Base-by-base conservation (phyloP, 2,113 vertebrate genomes). In the Sapayoa aenigma region DNA sequence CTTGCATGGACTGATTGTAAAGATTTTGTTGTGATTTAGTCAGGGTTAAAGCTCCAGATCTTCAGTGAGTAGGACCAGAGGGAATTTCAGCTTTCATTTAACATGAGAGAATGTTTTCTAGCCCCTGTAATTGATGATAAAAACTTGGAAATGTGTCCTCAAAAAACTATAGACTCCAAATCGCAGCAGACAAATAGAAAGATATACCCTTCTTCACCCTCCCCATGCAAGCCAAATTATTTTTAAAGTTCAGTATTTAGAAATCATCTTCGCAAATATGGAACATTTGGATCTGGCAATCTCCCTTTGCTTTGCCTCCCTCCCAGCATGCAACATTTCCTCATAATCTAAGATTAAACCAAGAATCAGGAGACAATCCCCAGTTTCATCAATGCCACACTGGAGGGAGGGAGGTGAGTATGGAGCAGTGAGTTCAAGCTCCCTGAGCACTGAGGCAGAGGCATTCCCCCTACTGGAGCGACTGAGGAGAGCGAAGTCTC, bases 181-280 rank as follows among this genome's bases (percentile, higher is more conserved):
- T 82, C 50, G 53, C 66, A 93, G n/a, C 44, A 72, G 66, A 21
- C 56, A 91, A 79, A 72, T 31, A 91, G 42, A 50, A 92, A 84
- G 73, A 39, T 56, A 46, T 93, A 37, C 39, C 55, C n/a, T 21
- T 92, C 83, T 71, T 62, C 67, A 69, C 30, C 72, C 13, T 84
- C 73, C 42, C 39, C 47, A 55, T 2, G 6, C 30, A 78, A 93
- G 58, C n/a, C 9, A 52, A 77, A 83, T 88, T 92, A 95, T 87
- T 92, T 94, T 92, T 90, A 73, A 96, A 87, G 62, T 53, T 91
- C 86, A 73, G 44, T 84, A 84, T 94, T 91, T 92, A 91, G 66
- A 93, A 93, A 90, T 30, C 44, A 8, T 72, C 63, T 81, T 94
- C 5, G 2, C 62, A 68, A 52, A 60, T 81, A 23, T 9, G 39